These are phyloP conservation scores for Manduca sexta DNA, from an alignment of 1,140 invertebrate genomes.

Conservation along the genomic window DNA sequence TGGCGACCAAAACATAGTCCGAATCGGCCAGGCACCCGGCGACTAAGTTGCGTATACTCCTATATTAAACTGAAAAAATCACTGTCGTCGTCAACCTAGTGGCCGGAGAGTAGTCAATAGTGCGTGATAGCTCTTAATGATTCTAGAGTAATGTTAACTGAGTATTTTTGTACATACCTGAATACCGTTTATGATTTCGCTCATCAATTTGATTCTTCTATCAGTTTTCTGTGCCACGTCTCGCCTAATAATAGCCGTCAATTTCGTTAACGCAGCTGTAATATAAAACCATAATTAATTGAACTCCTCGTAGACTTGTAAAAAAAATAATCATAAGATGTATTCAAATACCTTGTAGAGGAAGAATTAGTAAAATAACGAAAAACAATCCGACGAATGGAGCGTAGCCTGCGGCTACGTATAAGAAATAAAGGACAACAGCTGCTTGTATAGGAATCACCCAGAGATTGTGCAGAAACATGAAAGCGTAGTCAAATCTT, in stretches of 20 bases:
- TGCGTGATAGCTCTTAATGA: too few relatives aligned
- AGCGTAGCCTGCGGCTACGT: conserved; percentile 78
- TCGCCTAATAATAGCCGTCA: conserved; percentile 51
- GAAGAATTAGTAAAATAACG: conserved; percentile 76
- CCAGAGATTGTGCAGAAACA: conserved; percentile 79
- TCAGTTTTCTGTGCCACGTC: conserved; percentile 81
- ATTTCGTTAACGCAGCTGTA: conserved; percentile 45
- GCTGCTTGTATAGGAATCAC: conserved; percentile 80
- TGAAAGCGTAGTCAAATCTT: conserved; percentile 76
- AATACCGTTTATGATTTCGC: conserved; percentile 83
- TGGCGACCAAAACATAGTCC: too few relatives aligned
- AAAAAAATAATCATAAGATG: too few relatives aligned
- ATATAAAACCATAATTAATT: too few relatives aligned
- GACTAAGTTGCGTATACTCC: too few relatives aligned
- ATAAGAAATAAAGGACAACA: conserved; percentile 79
- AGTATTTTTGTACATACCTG: conserved; percentile 70
- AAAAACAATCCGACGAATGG: conserved; percentile 79
- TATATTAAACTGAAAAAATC: too few relatives aligned
- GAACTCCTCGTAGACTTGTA: too few relatives aligned
- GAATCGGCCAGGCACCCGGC: too few relatives aligned
- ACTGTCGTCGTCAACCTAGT: too few relatives aligned
- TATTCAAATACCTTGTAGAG: conserved; percentile 75
- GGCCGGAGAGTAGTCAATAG: too few relatives aligned
- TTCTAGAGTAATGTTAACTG: too few relatives aligned
- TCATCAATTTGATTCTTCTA: conserved; percentile 85